Percentiles rank a stretch among this genome's conserved stretches.
phyloP scores from a whole-genome alignment of 1,140 invertebrate species.

The Wasmannia auropunctata region DNA sequence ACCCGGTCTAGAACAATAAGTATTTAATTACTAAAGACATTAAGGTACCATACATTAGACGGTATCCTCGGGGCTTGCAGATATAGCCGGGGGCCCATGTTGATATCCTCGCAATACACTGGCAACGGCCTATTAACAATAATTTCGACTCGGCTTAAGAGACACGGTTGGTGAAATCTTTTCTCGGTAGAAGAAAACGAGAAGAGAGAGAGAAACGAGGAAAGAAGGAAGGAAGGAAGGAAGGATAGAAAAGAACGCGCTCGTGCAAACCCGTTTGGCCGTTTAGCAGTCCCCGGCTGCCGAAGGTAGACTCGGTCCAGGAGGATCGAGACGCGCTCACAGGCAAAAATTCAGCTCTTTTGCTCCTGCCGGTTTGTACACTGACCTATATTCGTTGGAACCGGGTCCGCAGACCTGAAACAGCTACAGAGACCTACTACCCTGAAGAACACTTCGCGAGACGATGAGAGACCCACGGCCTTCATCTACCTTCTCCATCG shows the following conservation, averaged over 20 bases:
- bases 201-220: slow-evolving; percentile 37
- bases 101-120: slow-evolving; percentile 51
- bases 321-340: slow-evolving; percentile 64
- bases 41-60: slow-evolving; percentile 45
- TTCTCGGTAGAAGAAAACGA: slow-evolving; percentile 60
- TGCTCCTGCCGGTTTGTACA: slow-evolving; percentile 81
- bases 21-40: slow-evolving; percentile 64
- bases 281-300: slow-evolving; percentile 73
- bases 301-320: slow-evolving; percentile 32
- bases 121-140: slow-evolving; percentile 66
- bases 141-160: slow-evolving; percentile 59
- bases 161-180: slow-evolving; percentile 55
- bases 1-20: slow-evolving; percentile 57
- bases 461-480: neutral
- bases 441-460: slow-evolving; percentile 64
- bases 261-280: slow-evolving; percentile 83
- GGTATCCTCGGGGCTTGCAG: slow-evolving; percentile 30
- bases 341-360: slow-evolving; percentile 72
- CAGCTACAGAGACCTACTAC: slow-evolving; percentile 76
- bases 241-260: slow-evolving; percentile 74
- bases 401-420: slow-evolving; percentile 79
- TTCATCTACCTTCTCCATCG: slow-evolving; percentile 24
- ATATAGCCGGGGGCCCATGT: slow-evolving; percentile 5
- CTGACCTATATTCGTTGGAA: slow-evolving; percentile 85
- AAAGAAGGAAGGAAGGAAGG: slow-evolving; percentile 57